These are phyloP conservation scores for Thymelicus sylvestris DNA, from an alignment of 2,888 invertebrate genomes.

Conservation along the genomic window DNA sequence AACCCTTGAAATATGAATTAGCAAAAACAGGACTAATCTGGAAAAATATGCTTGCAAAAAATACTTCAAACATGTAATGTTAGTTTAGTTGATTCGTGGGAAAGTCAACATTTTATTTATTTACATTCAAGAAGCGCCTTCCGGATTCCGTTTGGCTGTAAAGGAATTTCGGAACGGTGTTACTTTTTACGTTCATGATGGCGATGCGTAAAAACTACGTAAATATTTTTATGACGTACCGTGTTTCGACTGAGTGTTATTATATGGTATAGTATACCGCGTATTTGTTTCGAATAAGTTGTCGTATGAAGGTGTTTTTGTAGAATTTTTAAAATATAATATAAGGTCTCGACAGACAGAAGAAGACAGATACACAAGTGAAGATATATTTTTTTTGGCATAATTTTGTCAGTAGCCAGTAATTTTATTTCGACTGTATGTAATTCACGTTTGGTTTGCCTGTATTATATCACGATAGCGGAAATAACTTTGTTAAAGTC, in stretches of 20 bases:
- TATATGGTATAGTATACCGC: neutral
- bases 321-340: too few relatives aligned
- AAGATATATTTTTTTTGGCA: too few relatives aligned
- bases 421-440: neutral
- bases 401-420: neutral
- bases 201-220: constrained; percentile 32
- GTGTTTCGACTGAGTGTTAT: constrained; percentile 30
- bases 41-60: constrained; percentile 21
- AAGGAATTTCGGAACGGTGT: constrained; percentile 19
- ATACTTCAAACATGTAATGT: constrained; percentile 22
- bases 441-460: neutral
- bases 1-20: constrained; percentile 1
- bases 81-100: constrained; percentile 9
- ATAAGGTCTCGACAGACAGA: too few relatives aligned
- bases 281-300: constrained; percentile 12
- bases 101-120: constrained; percentile 32
- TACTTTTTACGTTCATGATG: constrained; percentile 34
- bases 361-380: too few relatives aligned
- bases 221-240: constrained; percentile 26
- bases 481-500: neutral
- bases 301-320: neutral
- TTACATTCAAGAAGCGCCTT: constrained; percentile 35
- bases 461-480: constrained; percentile 2
- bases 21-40: constrained; percentile 4
- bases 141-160: constrained; percentile 34